phyloP scores from a whole-genome alignment of 2,888 invertebrate genomes.

The Agonum fuliginosum region DNA sequence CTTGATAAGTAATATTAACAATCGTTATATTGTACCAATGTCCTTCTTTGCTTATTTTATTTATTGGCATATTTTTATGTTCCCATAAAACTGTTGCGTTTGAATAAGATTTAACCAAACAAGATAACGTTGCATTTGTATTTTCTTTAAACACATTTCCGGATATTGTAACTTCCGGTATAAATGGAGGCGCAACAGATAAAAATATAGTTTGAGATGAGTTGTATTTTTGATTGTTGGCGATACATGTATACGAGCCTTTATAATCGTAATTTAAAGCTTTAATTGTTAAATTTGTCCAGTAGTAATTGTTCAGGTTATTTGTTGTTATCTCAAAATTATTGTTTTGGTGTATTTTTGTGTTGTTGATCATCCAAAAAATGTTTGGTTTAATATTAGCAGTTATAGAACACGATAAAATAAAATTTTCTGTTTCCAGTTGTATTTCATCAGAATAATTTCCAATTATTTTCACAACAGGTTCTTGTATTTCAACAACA shows the following conservation, averaged over 20 bases:
- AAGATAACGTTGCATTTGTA: slow-evolving; percentile 6
- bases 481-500: slow-evolving; percentile 7
- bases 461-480: background rate
- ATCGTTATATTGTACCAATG: slow-evolving; percentile 38
- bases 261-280: background rate
- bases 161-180: background rate
- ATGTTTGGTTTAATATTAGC: slow-evolving; percentile 1
- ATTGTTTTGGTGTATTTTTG: background rate
- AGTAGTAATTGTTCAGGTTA: background rate
- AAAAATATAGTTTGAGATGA: background rate
- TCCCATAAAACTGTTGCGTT: background rate
- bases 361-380: slow-evolving; percentile 8
- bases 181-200: background rate
- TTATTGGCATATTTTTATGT: slow-evolving; percentile 11
- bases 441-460: background rate
- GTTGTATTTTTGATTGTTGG: background rate
- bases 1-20: background rate
- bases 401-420: background rate
- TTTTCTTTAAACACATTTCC: background rate
- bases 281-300: slow-evolving; percentile 37
- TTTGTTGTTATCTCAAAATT: background rate
- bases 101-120: slow-evolving; percentile 6
- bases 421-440: slow-evolving; percentile 11
- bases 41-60: too few relatives aligned
- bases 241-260: background rate